Conservation (phyloP, 2,113 vertebrate species). For the Heterocephalus glaber region DNA sequence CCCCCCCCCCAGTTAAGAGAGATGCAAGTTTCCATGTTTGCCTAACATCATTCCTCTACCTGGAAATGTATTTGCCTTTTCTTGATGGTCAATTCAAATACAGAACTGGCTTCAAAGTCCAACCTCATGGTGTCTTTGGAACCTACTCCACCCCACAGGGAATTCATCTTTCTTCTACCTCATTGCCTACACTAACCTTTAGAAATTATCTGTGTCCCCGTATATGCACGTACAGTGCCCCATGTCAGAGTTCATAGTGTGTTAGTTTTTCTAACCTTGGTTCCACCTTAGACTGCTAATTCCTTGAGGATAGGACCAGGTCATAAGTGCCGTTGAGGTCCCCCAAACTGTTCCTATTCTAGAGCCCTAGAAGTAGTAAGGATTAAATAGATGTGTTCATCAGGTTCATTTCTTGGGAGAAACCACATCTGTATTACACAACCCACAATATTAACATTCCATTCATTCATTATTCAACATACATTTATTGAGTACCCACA, state of each 20-base stretch:
- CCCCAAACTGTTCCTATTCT: not conserved
- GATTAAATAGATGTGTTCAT: not conserved
- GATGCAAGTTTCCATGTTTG: not conserved
- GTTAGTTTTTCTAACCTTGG: not conserved
- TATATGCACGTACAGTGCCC: not conserved
- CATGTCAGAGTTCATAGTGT: not conserved
- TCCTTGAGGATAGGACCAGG: not conserved
- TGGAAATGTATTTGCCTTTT: not conserved
- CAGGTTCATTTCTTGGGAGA: not conserved
- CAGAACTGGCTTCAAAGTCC: not conserved
- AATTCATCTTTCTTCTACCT: not conserved
- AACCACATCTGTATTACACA: not conserved
- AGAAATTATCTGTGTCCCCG: not conserved
- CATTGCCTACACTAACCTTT: not conserved
- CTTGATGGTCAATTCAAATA: not conserved
- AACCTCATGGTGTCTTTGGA: not conserved
- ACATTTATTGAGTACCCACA: not conserved
- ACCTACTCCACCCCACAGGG: not conserved
- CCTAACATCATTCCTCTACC: not conserved
- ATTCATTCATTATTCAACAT: conserved; percentile 8
- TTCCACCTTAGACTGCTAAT: not conserved
- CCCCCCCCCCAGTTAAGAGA: not conserved
- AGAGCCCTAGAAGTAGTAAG: not conserved
- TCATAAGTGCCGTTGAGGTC: not conserved
- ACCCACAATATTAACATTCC: not conserved